Evolutionary conservation across 2,888 invertebrate species (phyloP).

Genomic region (Melanophora roralis): DNA sequence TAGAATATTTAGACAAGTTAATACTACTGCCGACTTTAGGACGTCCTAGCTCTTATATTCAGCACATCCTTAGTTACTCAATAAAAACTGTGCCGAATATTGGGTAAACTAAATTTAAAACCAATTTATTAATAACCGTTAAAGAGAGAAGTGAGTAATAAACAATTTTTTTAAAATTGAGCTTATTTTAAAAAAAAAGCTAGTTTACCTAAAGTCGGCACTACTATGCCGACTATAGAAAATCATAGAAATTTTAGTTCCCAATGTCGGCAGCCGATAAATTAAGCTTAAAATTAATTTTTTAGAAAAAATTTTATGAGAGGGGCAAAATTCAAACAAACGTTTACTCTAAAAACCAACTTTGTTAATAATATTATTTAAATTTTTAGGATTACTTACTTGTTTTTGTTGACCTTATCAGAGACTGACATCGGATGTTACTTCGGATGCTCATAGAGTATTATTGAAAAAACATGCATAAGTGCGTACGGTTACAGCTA

Average conservation of each 20-base stretch:
- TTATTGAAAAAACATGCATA: too few species aligned
- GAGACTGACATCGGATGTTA: too few species aligned
- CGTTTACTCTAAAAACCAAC: neutral
- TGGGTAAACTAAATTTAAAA: too few species aligned
- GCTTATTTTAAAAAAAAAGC: neutral
- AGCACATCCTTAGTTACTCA: too few species aligned
- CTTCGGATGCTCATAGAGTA: too few species aligned
- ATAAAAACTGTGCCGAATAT: too few species aligned
- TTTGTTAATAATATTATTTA: neutral
- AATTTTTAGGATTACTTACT: slow-evolving; percentile 2
- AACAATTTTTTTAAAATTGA: neutral
- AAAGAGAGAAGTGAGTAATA: neutral
- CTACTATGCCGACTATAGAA: neutral
- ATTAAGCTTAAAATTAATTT: neutral
- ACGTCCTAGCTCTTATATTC: too few species aligned
- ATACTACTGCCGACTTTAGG: too few species aligned
- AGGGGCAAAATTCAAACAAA: neutral
- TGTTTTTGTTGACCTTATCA: neutral
- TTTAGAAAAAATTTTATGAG: neutral
- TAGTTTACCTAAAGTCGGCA: neutral
- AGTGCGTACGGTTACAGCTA: too few species aligned
- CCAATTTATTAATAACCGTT: neutral
- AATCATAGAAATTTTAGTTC: neutral
- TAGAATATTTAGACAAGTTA: too few species aligned
- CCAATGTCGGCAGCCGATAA: slow-evolving; percentile 27